phyloP scores from a whole-genome alignment of 1,140 invertebrate genomes.

The Drosophila santomea region DNA sequence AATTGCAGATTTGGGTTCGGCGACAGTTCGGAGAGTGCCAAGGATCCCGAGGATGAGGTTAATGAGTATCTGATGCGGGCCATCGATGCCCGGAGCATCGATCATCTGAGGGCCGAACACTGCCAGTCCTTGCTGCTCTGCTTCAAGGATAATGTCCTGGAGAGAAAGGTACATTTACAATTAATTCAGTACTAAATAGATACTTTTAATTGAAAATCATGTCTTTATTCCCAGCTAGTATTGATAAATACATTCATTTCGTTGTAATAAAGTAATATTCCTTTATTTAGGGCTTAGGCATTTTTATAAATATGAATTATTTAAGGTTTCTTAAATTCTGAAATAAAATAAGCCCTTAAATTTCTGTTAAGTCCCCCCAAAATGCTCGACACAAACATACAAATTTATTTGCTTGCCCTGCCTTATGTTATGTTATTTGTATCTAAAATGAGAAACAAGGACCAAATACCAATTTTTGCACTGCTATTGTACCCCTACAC shows the following conservation, averaged over 20 bases:
- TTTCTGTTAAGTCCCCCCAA: too few relatives aligned
- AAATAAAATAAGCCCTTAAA: too few relatives aligned
- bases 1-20: constrained; percentile 88
- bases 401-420: background rate
- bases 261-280: too few relatives aligned
- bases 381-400: background rate
- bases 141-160: constrained; percentile 91
- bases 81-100: constrained; percentile 97
- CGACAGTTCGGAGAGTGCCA: constrained; percentile 86
- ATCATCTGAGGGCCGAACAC: constrained; percentile 93
- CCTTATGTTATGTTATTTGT: background rate
- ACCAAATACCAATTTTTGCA: background rate
- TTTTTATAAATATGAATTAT: too few relatives aligned
- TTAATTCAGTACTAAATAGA: too few relatives aligned
- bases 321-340: too few relatives aligned
- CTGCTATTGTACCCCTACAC: constrained; percentile 3
- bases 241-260: too few relatives aligned
- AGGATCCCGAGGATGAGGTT: constrained; percentile 95
- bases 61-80: constrained; percentile 97
- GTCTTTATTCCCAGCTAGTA: too few relatives aligned
- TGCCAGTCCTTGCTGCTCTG: constrained; percentile 92
- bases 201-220: too few relatives aligned
- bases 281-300: too few relatives aligned
- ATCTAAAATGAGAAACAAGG: background rate
- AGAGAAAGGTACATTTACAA: constrained; percentile 88